Evolutionary conservation across 2,888 invertebrate genomes (phyloP), one percentile per base, ranked within the genome.

Genomic region (Eurytoma californica): DNA sequence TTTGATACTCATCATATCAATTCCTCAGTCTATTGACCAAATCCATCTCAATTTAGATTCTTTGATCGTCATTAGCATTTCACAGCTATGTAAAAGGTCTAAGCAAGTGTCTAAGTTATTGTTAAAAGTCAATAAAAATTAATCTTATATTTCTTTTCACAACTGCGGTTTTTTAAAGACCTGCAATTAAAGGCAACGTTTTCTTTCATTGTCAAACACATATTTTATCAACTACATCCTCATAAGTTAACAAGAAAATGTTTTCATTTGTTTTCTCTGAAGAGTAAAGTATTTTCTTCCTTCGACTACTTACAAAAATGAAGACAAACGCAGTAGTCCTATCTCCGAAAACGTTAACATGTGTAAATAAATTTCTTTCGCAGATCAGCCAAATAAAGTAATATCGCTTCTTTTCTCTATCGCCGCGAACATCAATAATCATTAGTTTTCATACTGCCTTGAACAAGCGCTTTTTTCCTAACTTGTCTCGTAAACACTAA

Each of bases 171-270:
- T 80, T 84, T 81, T 75, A 78, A 82, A 82, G 82, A 84, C 83
- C 83, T 84, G 82, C 84, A 84, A 84, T 80, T 83, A 83, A 88
- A 86, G 86, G 86, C 86, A 87, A 85, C 79, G 79, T 84, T 84
- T 77, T 79, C 80, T 82, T 84, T 78, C 66, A 73, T 77, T 77
- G 72, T 79, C 68, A 70, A 79, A 79, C 74, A 68, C 65, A 65
- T 80, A 76, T 81, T 82, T 72, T 78, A 65, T 73, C 57, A 69
- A 66, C 77, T 80, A 58, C 69, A 73, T 82, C 72, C 58, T 69
- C 58, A 72, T 82, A 82, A 82, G 74, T 75, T 79, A 79, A 82
- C 82, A 74, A 72, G 57, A 80, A 83, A 82, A 81, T 9, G 39
- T 7, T 39, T 9, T 39, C 39, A 9, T 39, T 72, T 79, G n/a